Conservation (phyloP, 2,797 vertebrate species). For the Rhynchotus rufescens region DNA sequence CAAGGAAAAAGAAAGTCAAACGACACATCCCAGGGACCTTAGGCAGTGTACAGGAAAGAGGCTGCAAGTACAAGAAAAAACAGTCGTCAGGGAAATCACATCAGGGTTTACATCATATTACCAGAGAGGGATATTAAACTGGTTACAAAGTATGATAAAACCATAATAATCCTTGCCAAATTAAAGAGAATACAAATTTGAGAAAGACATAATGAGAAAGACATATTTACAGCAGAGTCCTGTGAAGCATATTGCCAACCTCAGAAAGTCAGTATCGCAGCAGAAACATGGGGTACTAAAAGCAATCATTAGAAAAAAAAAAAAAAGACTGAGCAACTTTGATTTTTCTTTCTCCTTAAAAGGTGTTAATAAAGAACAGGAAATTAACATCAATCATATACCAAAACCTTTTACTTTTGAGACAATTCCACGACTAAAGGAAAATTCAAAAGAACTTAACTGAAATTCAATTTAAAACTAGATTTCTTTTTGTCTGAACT, state of each 20-base stretch:
- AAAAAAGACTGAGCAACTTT: not conserved
- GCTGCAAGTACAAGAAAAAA: not conserved
- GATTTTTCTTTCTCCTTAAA: not conserved
- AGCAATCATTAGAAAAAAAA: not conserved
- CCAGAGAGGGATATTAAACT: not conserved
- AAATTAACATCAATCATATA: not conserved
- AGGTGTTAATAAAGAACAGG: not conserved
- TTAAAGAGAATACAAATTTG: not conserved
- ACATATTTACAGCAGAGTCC: not conserved
- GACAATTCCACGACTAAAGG: not conserved
- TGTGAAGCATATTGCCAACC: not conserved
- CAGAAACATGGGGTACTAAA: not conserved
- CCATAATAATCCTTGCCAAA: not conserved
- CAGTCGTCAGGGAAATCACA: not conserved
- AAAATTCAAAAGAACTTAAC: not conserved
- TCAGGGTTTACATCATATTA: not conserved
- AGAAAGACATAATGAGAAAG: not conserved
- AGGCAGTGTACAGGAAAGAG: not conserved
- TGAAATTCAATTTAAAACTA: not conserved
- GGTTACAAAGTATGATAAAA: not conserved
- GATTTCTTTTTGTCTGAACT: not conserved
- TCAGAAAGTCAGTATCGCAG: not conserved
- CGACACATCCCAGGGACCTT: not conserved
- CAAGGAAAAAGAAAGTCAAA: not conserved
- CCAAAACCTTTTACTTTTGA: not conserved